Evolutionary conservation across 2,797 vertebrate species (phyloP), one percentile per base, ranked within the genome.

Genomic region (Halcyon badia): DNA sequence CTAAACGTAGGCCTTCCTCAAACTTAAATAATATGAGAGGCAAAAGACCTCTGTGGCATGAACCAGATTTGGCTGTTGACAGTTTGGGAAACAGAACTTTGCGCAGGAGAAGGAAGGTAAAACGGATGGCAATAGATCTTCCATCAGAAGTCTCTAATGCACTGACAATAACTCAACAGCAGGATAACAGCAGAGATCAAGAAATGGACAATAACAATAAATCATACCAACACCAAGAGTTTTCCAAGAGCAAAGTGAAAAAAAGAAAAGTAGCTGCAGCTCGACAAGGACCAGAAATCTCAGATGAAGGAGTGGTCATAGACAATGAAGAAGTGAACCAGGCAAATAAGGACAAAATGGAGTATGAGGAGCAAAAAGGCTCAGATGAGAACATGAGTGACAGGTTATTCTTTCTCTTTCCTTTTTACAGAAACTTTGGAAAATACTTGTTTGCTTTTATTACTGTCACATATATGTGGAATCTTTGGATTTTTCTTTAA

Each of bases 351-450:
- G 99, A 99, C 97, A 99, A 99, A 97, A 99, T 99, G 99, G 99
- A 99, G 46, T 98, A 98, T 37, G 99, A 99, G 94, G 99, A 99
- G 89, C 99, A 99, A 91, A 99, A 99, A 95, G 99, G 98, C 79
- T 99, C 99, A 6, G 99, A 99, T 96, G 99, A 99, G 96, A 99
- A 99, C 97, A 99, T 99, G 99, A 99, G 99, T 96, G 99, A 99
- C 99, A 99, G 99, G 99, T 99, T 98, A 98, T 98, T 98, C 98
- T 91, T 96, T 80, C 31, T 89, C 70, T 96, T 87, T 5, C 78
- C 97, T 93, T 93, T 92, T 92, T 92, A 56, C 25, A 25, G 52
- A 86, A 89, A 30, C n/a, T 76, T 79, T 62, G 31, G 10, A 35
- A 82, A 39, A 19, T 86, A 46, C 37, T 73, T 73, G 28, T 73